These are phyloP conservation scores for Muntiacus reevesi DNA, from an alignment of 2,113 vertebrate species.

Conservation along the genomic window DNA sequence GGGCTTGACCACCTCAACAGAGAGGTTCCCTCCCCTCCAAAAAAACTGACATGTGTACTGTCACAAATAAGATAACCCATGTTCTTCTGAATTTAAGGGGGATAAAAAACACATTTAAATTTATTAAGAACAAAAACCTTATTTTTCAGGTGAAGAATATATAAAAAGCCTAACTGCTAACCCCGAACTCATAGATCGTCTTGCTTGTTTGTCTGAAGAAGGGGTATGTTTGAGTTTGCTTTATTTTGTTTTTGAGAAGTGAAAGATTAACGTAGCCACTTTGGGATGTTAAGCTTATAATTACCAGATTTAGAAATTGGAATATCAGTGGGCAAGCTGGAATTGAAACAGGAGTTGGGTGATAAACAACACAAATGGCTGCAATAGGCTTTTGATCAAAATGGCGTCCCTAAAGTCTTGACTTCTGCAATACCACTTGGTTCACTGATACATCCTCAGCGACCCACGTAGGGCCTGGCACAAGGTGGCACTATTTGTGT, in stretches of 20 bases:
- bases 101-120: background rate
- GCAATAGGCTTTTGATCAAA: background rate
- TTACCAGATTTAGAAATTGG: background rate
- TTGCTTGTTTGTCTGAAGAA: slow-evolving; percentile 91
- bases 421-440: background rate
- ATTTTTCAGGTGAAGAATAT: slow-evolving; percentile 93
- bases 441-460: background rate
- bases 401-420: background rate
- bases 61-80: background rate
- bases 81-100: background rate
- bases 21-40: fast-evolving
- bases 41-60: background rate
- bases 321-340: background rate
- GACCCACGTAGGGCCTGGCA: background rate
- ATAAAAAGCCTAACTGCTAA: slow-evolving; percentile 92
- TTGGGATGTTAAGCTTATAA: background rate
- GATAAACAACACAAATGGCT: background rate
- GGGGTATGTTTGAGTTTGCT: slow-evolving; percentile 81
- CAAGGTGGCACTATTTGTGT: background rate
- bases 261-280: background rate
- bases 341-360: background rate
- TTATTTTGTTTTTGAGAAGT: slow-evolving; percentile 14
- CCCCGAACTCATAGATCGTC: slow-evolving; percentile 94
- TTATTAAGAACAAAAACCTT: background rate
- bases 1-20: background rate